Evolutionary conservation across 2,113 vertebrate genomes (phyloP).

Genomic region (Cyphomyrus discorhynchus): DNA sequence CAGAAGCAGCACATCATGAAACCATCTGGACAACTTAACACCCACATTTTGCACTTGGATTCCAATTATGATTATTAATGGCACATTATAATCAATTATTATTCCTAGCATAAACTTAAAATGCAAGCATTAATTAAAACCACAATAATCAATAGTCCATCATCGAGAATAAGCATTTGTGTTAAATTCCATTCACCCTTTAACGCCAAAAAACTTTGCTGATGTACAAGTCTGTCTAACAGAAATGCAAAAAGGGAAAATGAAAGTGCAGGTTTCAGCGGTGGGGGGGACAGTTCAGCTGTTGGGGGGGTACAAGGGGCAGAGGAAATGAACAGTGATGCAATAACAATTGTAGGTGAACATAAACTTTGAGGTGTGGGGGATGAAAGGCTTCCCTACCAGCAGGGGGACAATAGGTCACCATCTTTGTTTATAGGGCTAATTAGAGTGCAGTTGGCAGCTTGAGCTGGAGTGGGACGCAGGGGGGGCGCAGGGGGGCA

Average conservation of each 20-base stretch:
- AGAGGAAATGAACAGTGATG: too few species aligned
- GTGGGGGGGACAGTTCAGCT: not conserved
- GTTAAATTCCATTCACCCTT: not conserved
- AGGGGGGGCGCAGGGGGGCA: not conserved
- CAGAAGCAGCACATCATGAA: not conserved
- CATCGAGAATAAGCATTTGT: not conserved
- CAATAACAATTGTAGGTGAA: conserved; percentile 38
- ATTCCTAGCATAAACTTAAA: not conserved
- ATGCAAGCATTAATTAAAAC: not conserved
- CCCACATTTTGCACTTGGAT: not conserved
- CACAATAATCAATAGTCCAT: not conserved
- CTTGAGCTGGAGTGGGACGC: not conserved
- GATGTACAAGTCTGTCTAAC: not conserved
- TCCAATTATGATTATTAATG: not conserved
- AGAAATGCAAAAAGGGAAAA: not conserved
- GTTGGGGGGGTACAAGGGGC: not conserved
- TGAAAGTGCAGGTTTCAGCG: not conserved
- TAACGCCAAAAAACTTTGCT: not conserved
- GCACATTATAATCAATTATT: not conserved
- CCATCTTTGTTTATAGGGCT: not conserved
- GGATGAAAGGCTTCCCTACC: conserved; percentile 11
- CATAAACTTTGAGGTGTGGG: not conserved
- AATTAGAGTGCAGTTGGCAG: not conserved
- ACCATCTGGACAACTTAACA: not conserved
- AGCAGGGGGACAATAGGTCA: not conserved